Evolutionary conservation across 2,113 vertebrate species (phyloP), one percentile per base, ranked within the genome.

Genomic region (Carassius carassius): DNA sequence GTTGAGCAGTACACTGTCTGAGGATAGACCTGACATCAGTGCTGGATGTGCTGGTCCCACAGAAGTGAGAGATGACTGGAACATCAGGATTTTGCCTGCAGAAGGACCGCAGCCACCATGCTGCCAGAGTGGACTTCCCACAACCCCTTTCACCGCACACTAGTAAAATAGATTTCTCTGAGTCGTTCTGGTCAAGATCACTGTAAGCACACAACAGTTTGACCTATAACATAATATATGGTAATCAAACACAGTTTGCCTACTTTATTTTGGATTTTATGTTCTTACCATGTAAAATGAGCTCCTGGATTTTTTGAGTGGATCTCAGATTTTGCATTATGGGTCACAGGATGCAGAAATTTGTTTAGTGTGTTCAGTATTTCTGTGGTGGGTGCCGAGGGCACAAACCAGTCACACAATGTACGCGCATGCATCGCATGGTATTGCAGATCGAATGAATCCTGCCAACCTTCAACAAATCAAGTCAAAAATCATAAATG

Each of bases 51-150:
- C 89, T 87, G 32, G 87, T 91, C 6, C 92, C 92, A 82, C 91
- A 86, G 23, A 91, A 90, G 25, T 91, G 86, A 1, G 91, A 67
- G 74, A 91, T 62, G 23, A 92, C 35, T 84, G 84, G n/a, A 12
- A 84, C 0, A 6, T 12, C 23, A 0, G 88, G 91, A 1, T 89
- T 21, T 32, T 86, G 87, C 77, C 25, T 81, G 67, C 19, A 79
- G 85, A 92, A 92, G 19, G 81, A 32, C 63, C 75, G 69, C 16
- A 94, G 85, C 89, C 92, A 93, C 84, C 16, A 88, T 41, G 90
- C 86, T 19, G 88, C 85, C 49, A 92, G 60, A 19, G 87, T 84
- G 2, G 92, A 91, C 87, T 94, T 92, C 44, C 92, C 93, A 88
- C 88, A 91, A 54, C 92, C 92, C 32, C 86, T 85, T 37, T 90